Evolutionary conservation across 1,140 invertebrate genomes (phyloP), one percentile per base, ranked within the genome.

Genomic region (Monochamus saltuarius): DNA sequence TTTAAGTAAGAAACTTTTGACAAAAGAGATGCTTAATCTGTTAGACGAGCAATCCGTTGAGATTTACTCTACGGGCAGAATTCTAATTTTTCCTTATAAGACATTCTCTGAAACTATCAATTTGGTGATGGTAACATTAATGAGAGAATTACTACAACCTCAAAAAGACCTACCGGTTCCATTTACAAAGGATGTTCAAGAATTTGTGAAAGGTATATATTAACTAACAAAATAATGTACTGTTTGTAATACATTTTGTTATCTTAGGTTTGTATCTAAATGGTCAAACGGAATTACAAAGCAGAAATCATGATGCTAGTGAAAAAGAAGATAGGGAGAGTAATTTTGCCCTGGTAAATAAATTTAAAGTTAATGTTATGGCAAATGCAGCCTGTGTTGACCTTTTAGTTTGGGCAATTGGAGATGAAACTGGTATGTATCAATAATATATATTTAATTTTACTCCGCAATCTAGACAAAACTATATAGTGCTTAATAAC

Each of bases 311-410:
- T 66, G 89, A 93, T 75, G 85, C 86, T 0, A 90, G 88, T 52
- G 89, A 92, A 71, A 81, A 84, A n/a, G 90, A 92, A 71, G 86
- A 90, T 57, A 79, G 86, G n/a, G 90, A 92, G 69, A 87, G 81
- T 49, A 90, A 90, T 76, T 88, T 80, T 67, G 83, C 85, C 1
- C 86, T 89, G 0, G 87, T 95, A 4, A 95, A 95, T 78, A 90
- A 90, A 73, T 94, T 95, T 71, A 96, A 97, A 80, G 88, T 98
- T 29, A 96, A 96, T 73, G 93, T 99, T 0, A 94, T 95, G 85
- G 94, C 94, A 0, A 98, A 97, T 80, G 95, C 96, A 2, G 94
- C 95, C 11, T 99, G 96, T 77, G 92, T 99, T 1, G 95, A 99
- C 77, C 83, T 99, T 0, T 82, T 99, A 2, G 95, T 99, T 29